A percentile compares a stretch with the other conserved stretches of the same genome.
Evolutionary conservation across 1,140 invertebrate species (phyloP).

Genomic region (Atta cephalotes): DNA sequence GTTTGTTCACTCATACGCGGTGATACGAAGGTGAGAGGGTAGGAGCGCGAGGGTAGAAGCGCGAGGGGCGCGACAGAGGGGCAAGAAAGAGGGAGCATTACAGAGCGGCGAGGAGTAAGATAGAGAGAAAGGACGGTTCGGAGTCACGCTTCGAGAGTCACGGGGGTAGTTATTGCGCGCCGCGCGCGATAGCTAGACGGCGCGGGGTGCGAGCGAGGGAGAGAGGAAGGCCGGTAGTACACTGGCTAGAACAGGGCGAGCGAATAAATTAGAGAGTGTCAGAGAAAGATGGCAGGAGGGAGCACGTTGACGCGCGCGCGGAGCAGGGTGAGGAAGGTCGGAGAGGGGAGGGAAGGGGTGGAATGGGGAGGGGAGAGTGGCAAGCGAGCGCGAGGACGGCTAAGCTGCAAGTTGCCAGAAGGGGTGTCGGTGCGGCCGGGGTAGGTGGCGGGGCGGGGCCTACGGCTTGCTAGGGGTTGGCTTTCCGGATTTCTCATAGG

Average conservation of each 20-base stretch:
- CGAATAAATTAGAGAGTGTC: slow-evolving; percentile 61
- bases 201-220: slow-evolving; percentile 46
- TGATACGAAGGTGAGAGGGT: too few relatives aligned
- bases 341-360: neutral
- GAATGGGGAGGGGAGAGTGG: neutral
- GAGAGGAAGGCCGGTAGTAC: slow-evolving; percentile 41
- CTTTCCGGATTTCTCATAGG: too few relatives aligned
- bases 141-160: slow-evolving; percentile 72
- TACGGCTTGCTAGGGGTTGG: too few relatives aligned
- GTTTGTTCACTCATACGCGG: slow-evolving; percentile 19
- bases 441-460: neutral
- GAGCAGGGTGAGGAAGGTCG: slow-evolving; percentile 31
- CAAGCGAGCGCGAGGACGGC: slow-evolving; percentile 57
- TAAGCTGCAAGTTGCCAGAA: slow-evolving; percentile 74
- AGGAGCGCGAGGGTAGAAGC: slow-evolving; percentile 34
- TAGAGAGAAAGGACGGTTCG: slow-evolving; percentile 24
- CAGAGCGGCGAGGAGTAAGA: too few relatives aligned
- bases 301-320: slow-evolving; percentile 28
- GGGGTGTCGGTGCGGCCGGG: slow-evolving; percentile 74
- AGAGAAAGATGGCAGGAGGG: slow-evolving; percentile 58
- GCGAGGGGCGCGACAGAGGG: neutral
- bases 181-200: slow-evolving; percentile 66
- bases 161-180: slow-evolving; percentile 68
- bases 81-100: too few relatives aligned
- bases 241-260: slow-evolving; percentile 51